Base-by-base conservation (phyloP, 2,888 invertebrate species). In the Lithosia quadra region DNA sequence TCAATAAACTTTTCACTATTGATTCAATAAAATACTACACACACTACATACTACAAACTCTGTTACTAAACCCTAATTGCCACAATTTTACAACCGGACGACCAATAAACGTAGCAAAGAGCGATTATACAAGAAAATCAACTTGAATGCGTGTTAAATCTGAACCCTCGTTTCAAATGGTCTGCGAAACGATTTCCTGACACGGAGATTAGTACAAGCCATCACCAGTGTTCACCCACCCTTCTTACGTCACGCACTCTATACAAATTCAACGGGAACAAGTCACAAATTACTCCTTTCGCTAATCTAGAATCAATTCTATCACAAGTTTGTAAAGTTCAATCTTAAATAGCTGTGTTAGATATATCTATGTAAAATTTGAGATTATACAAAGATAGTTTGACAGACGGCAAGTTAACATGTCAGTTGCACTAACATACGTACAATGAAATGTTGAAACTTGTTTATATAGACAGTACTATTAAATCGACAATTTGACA, bases 161-260 rank as follows among this genome's bases (percentile, higher is more conserved):
- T 89, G 88, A 90, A 89, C 91, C 93, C 93, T 87, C 92, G 88
- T 90, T 94, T 91, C 91, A 92, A 94, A 94, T 95, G 95, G 93
- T 88, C 94, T 94, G 94, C 94, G 91, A 93, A 95, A 94, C 95
- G 93, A 94, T 94, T 94, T 93, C 93, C 94, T 95, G 95, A 95
- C 95, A 94, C 92, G 95, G 95, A 93, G 95, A 94, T 95, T 95
- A 95, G 95, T 93, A 95, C 95, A 93, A 94, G 93, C 92, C 92
- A 92, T 94, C 95, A 93, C 95, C 91, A 87, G 86, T 89, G 89
- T 87, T 91, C 90, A 90, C 90, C 88, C 91, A 88, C 95, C 95
- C 95, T 92, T 90, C 93, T 94, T 95, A 94, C 94, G 89, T 94
- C 95, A 95, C 95, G 95, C 94, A 95, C 94, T 94, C 88, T 80